phyloP scores from a whole-genome alignment of 2,888 invertebrate genomes.

The Lissocephala sabroskyi region DNA sequence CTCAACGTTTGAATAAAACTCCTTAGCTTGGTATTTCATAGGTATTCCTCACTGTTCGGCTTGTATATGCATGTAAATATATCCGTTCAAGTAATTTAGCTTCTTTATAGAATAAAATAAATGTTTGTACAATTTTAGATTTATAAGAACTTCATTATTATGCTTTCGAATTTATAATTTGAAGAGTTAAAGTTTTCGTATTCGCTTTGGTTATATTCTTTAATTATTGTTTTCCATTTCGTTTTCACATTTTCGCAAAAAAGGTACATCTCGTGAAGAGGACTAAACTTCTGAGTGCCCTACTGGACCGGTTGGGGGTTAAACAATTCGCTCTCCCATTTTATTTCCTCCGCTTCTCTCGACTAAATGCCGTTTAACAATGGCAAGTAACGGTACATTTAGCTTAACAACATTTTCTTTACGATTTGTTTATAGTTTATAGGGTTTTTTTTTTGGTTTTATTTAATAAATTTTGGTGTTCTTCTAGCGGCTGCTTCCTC shows the following conservation, averaged over 20 bases:
- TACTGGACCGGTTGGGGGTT: slow-evolving; percentile 17
- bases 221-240: slow-evolving; percentile 65
- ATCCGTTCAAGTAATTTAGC: slow-evolving; percentile 29
- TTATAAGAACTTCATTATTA: neutral
- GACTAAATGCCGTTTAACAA: slow-evolving; percentile 38
- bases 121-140: slow-evolving; percentile 30
- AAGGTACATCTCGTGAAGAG: slow-evolving; percentile 66
- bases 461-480: neutral
- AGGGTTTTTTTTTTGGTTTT: neutral
- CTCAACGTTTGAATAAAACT: neutral
- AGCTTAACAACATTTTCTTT: slow-evolving; percentile 33
- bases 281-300: slow-evolving; percentile 33
- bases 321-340: slow-evolving; percentile 15
- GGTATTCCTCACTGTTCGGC: neutral
- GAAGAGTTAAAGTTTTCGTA: no score
- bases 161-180: slow-evolving; percentile 10
- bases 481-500: slow-evolving; percentile 1
- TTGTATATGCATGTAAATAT: slow-evolving; percentile 20
- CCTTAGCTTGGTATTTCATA: neutral
- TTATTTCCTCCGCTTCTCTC: slow-evolving; percentile 9
- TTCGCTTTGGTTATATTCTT: slow-evolving; percentile 15
- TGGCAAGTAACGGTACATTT: slow-evolving; percentile 44
- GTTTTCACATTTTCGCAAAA: slow-evolving; percentile 60
- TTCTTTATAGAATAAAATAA: slow-evolving; percentile 37
- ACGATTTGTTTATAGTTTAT: slow-evolving; percentile 1